Evolutionary conservation across 1,140 invertebrate species (phyloP).

Genomic region (Helicoverpa zea): DNA sequence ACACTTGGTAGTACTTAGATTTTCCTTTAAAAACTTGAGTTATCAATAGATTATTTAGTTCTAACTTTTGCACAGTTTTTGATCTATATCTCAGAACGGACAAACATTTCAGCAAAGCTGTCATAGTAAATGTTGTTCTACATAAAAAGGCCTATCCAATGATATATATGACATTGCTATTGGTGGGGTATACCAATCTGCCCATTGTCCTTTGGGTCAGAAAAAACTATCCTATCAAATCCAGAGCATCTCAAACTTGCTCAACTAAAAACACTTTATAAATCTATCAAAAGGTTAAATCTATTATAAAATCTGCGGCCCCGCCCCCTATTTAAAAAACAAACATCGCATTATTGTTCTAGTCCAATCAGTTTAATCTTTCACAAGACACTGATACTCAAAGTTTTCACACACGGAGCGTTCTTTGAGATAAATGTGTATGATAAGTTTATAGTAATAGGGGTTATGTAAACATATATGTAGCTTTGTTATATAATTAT

Average conservation of each 20-base stretch:
- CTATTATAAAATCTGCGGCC: constrained; percentile 9
- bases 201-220: no score
- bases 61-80: no score
- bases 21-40: no score
- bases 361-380: constrained; percentile 8
- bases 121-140: no score
- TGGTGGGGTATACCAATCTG: no score
- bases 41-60: no score
- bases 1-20: no score
- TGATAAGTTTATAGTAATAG: constrained; percentile 57
- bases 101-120: no score
- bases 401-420: constrained; percentile 38
- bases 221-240: background rate
- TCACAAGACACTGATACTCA: background rate
- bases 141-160: no score
- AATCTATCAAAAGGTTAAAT: constrained; percentile 21
- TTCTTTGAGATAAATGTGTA: constrained; percentile 67
- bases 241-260: constrained; percentile 12
- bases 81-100: no score
- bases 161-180: no score
- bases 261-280: constrained; percentile 31
- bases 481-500: constrained; percentile 72
- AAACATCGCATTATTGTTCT: constrained; percentile 17
- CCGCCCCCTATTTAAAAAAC: constrained; percentile 20
- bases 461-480: constrained; percentile 68